Evolutionary conservation across 2,888 invertebrate species (phyloP).

Genomic region (Drosophila stalkeri): DNA sequence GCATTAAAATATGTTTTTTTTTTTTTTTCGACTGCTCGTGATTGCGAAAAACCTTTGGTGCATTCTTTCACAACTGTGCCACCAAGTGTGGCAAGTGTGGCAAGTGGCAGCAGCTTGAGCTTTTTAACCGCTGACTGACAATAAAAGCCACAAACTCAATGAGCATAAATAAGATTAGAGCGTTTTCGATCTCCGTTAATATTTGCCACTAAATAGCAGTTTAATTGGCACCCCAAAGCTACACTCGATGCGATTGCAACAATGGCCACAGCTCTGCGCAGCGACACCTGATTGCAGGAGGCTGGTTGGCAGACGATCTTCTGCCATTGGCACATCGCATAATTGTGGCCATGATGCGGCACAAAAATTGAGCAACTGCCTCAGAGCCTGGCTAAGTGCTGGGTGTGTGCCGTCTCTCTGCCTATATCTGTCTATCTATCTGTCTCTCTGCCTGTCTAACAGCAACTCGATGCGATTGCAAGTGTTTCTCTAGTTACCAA

Average conservation of each 20-base stretch:
- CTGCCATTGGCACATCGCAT: constrained; percentile 54
- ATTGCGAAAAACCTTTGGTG: constrained; percentile 51
- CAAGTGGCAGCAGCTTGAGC: constrained; percentile 35
- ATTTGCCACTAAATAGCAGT: constrained; percentile 73
- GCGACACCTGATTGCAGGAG: constrained; percentile 18
- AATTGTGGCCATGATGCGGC: constrained; percentile 66
- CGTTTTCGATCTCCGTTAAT: constrained; percentile 57
- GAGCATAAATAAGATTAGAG: constrained; percentile 75
- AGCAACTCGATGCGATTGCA: constrained; percentile 7
- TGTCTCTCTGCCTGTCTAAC: constrained; percentile 9
- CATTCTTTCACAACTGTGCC: constrained; percentile 58
- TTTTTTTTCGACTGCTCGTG: constrained; percentile 3
- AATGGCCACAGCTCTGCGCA: constrained; percentile 21
- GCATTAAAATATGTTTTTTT: constrained; percentile 54
- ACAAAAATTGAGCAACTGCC: constrained; percentile 46
- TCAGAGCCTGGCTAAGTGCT: constrained; percentile 47
- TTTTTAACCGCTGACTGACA: constrained; percentile 33
- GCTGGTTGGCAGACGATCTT: constrained; percentile 14
- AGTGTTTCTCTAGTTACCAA: constrained; percentile 11
- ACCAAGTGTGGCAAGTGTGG: constrained; percentile 48
- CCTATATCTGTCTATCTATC: constrained; percentile 13
- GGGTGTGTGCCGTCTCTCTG: constrained; percentile 40
- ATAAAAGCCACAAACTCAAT: constrained; percentile 64
- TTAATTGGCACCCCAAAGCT: constrained; percentile 66
- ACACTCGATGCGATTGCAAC: constrained; percentile 39